Percentiles rank a stretch among this genome's conserved stretches.
phyloP scores from a whole-genome alignment of 2,797 vertebrate species.

The Sciurus carolinensis region DNA sequence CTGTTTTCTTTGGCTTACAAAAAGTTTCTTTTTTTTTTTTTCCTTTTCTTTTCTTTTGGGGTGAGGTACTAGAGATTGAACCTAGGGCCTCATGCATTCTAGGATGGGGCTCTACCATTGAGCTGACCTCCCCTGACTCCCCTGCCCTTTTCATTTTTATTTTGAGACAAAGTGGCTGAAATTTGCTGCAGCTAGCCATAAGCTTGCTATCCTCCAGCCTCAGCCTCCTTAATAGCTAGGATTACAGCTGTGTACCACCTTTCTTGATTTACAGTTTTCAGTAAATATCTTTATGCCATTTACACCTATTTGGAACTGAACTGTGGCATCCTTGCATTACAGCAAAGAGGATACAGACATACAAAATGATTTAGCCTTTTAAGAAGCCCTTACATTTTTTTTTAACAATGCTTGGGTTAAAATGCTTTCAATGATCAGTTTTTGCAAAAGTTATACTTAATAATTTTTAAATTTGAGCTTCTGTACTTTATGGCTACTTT shows the following conservation, averaged over 20 bases:
- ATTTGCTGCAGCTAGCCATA: too few species aligned
- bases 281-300: neutral
- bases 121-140: too few species aligned
- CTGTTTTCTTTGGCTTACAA: neutral
- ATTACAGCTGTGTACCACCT: too few species aligned
- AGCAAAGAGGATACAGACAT: neutral
- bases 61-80: too few species aligned
- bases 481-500: neutral
- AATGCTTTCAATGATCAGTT: neutral
- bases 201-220: too few species aligned
- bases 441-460: neutral
- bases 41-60: too few species aligned
- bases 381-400: slow-evolving; percentile 19
- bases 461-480: neutral
- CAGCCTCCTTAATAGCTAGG: too few species aligned
- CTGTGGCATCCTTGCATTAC: neutral
- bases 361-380: neutral
- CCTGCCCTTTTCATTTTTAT: too few species aligned
- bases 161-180: too few species aligned
- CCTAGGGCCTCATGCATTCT: too few species aligned
- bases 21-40: too few species aligned
- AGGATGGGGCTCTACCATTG: too few species aligned
- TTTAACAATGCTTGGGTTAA: neutral
- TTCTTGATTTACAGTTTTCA: neutral
- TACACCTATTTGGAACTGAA: neutral